Evolutionary conservation across 1,140 invertebrate genomes (phyloP), one percentile per base, ranked within the genome.

Genomic region (Anastrepha ludens): DNA sequence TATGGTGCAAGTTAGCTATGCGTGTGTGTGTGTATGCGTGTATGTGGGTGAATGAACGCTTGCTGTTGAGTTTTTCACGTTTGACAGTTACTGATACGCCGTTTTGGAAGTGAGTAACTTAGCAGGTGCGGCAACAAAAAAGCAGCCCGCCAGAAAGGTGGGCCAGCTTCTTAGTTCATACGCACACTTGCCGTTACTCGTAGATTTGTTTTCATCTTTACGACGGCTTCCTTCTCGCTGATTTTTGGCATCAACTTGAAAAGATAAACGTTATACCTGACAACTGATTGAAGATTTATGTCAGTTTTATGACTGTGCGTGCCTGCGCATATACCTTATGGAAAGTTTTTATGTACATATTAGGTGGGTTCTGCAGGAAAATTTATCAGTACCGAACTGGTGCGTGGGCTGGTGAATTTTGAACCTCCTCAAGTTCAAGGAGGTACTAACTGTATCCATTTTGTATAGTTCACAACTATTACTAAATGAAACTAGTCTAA

Each of bases 271-370:
- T 29, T 11, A 29, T 67, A 9, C 65, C 65, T 67, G 65, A 20
- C 65, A 67, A 20, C 65, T 67, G 65, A 67, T 67, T 41, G 65
- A 67, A 67, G 65, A 67, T 29, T 67, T 67, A 39, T 67, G 65
- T 67, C 65, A 67, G 29, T 29, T 67, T 67, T 67, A 67, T 67
- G 13, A 29, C 29, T 13, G 13, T 58, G 55, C 55, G 39, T 67
- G 65, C 65, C 20, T 67, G 65, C 65, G 65, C 29, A 39, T 29
- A 67, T 29, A 67, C 65, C 39, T 20, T 0, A 39, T 13, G 39
- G 11, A 20, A 0, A 41, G 65, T 29, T 67, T 67, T 67, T 67
- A 39, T 67, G 29, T 41, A 20, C 11, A 5, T 17, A 5, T 60
- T 2, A 60, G 59, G 3, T 60, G 17, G 3, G 17, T 5, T 60